Percentiles rank a stretch among this genome's conserved stretches.
phyloP scores from a whole-genome alignment of 2,113 vertebrate species.

The Mesocricetus auratus region DNA sequence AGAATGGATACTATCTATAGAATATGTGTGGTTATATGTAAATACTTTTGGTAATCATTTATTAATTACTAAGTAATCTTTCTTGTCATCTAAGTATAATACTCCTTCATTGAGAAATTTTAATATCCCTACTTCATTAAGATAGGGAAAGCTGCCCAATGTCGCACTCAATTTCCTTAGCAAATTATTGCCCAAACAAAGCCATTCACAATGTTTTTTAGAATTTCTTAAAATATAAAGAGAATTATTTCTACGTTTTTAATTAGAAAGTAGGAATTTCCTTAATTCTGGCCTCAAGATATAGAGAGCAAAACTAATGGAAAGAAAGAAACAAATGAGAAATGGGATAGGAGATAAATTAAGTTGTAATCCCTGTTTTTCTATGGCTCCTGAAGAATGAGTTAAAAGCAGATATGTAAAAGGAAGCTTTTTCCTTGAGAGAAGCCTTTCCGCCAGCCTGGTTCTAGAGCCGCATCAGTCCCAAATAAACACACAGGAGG shows the following conservation, averaged over 20 bases:
- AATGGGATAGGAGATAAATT: not conserved
- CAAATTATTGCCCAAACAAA: slow-evolving; percentile 8
- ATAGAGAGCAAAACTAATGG: not conserved
- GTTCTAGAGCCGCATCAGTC: too few relatives aligned
- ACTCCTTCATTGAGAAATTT: not conserved
- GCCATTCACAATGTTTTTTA: not conserved
- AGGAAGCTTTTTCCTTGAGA: too few relatives aligned
- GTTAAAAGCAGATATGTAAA: not conserved
- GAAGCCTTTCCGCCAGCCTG: too few relatives aligned
- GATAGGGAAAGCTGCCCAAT: not conserved
- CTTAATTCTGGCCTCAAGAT: not conserved
- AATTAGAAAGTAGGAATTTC: not conserved
- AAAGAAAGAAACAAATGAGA: not conserved
- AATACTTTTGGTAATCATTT: not conserved
- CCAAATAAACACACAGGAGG: too few relatives aligned
- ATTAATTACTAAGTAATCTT: not conserved
- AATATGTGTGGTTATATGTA: not conserved
- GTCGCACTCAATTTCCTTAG: not conserved
- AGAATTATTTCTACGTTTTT: not conserved
- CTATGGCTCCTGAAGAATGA: not conserved
- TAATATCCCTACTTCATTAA: not conserved
- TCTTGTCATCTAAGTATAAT: not conserved
- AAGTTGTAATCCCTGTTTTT: not conserved
- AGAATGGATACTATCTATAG: not conserved
- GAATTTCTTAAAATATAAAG: not conserved